A percentile compares a stretch with the other conserved stretches of the same genome.
phyloP scores from a whole-genome alignment of 2,888 invertebrate species.

The Stictocephala bisonia region DNA sequence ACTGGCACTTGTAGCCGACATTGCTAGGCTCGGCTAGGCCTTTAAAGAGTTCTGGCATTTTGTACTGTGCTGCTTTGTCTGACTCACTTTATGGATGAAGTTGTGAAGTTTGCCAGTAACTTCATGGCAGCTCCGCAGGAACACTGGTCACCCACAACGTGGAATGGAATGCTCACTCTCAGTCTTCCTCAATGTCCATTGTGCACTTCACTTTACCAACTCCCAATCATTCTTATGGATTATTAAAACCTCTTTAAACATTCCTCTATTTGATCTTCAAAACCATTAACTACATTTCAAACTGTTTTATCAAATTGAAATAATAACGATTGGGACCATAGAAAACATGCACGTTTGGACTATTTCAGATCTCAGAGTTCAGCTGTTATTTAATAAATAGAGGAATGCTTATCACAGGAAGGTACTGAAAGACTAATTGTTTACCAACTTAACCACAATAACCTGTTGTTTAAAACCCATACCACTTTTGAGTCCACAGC shows the following conservation, averaged over 20 bases:
- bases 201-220: constrained; percentile 27
- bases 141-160: constrained; percentile 40
- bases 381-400: neutral
- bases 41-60: constrained; percentile 44
- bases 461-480: constrained; percentile 11
- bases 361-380: no score
- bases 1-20: constrained; percentile 50
- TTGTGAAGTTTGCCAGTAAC: constrained; percentile 35
- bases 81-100: constrained; percentile 21
- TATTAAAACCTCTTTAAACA: constrained; percentile 11
- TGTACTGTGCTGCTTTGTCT: constrained; percentile 46
- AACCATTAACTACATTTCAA: no score
- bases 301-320: no score
- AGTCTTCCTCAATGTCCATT: constrained; percentile 46
- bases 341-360: no score
- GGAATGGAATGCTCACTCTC: constrained; percentile 48
- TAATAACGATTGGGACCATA: no score
- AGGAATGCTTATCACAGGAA: constrained; percentile 46
- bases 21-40: constrained; percentile 48
- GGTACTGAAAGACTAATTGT: constrained; percentile 52
- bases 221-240: neutral
- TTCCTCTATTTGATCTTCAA: constrained; percentile 34
- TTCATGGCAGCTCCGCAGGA: constrained; percentile 25
- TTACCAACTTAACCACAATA: constrained; percentile 16
- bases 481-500: constrained; percentile 38